phyloP scores from a whole-genome alignment of 2,113 vertebrate species.

The Mobula hypostoma region DNA sequence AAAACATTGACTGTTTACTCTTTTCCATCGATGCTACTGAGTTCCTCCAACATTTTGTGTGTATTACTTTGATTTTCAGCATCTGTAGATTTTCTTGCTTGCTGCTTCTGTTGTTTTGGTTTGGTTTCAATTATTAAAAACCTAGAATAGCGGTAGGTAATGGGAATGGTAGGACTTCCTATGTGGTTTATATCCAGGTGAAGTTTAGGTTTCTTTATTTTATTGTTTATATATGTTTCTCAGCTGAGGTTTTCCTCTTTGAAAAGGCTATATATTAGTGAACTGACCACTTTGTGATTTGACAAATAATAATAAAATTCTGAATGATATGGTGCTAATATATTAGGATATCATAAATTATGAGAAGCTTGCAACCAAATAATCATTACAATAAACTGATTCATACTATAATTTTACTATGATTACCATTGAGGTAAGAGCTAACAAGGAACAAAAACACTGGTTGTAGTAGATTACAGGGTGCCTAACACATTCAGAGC shows the following conservation, averaged over 20 bases:
- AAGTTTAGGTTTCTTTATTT: not conserved
- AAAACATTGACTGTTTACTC: too few species aligned
- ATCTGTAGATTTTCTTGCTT: too few species aligned
- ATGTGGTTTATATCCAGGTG: not conserved
- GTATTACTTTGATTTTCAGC: too few species aligned
- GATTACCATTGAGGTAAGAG: not conserved
- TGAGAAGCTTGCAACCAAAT: not conserved
- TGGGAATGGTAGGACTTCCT: not conserved
- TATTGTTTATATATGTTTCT: not conserved
- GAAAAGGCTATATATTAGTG: not conserved
- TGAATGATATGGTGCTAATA: not conserved
- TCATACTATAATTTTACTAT: not conserved
- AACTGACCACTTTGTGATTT: too few species aligned
- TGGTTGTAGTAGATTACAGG: too few species aligned
- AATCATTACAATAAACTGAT: not conserved
- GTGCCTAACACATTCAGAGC: too few species aligned
- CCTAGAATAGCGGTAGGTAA: not conserved
- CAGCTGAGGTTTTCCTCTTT: not conserved
- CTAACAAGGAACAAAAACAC: too few species aligned
- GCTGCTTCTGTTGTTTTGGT: not conserved
- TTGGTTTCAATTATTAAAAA: not conserved
- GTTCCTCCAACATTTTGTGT: too few species aligned
- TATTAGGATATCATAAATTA: not conserved
- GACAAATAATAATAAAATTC: not conserved
- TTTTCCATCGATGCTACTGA: too few species aligned